Evolutionary conservation across 2,797 vertebrate species (phyloP), one percentile per base, ranked within the genome.

Genomic region (Pipistrellus pygmaeus): DNA sequence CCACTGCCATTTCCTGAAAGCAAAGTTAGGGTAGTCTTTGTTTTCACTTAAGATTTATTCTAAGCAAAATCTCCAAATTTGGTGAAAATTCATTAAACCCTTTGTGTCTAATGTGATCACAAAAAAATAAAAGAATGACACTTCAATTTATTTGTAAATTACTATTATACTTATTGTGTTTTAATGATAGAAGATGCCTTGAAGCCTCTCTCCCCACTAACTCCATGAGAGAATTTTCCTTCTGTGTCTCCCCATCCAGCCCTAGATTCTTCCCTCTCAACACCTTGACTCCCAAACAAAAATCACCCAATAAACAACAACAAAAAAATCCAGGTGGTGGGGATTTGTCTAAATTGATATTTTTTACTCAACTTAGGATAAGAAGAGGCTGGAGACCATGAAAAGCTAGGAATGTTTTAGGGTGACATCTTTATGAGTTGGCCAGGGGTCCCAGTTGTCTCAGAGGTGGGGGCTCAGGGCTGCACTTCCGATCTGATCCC

Each of bases 11-110:
- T 13, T 64, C 6, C 71, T 32, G 8, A 30, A 76, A 76, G 53
- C 38, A 94, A 89, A 83, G 66, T 89, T 48, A 76, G n/a, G 44
- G 13, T 44, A 53, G 30, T 86, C 64, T 87, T 90, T 69, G 51
- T 84, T 77, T 83, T 51, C 91, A 91, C 83, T 57, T 17, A 69
- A 41, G 62, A 66, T 38, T 5, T 15, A 81, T 57, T 32, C 81
- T 27, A 85, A 51, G 32, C n/a, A 51, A 27, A 84, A 38, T n/a
- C 27, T 92, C n/a, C 30, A 85, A 35, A 83, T 86, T 89, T 85
- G 84, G 64, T 80, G 75, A 93, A 95, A 86, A 87, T 48, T 93
- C 30, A 85, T 62, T 48, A 87, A 80, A 64, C 3, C 20, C 30
- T n/a, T 87, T 80, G 64, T 76, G 25, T 23, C 9, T 91, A 4